phyloP scores from a whole-genome alignment of 2,113 vertebrate species.

The Plotosus lineatus region DNA sequence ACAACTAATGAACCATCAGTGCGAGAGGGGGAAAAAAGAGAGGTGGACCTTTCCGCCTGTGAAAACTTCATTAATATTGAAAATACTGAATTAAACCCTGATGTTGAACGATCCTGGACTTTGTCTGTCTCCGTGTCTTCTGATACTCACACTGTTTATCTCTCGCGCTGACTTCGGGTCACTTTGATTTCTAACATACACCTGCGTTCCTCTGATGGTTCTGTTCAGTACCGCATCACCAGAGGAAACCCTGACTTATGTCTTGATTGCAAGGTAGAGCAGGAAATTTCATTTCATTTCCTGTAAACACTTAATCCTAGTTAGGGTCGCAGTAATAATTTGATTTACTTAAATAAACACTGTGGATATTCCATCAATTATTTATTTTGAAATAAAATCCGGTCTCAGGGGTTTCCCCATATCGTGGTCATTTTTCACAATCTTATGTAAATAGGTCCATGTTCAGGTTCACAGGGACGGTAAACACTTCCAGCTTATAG shows the following conservation, averaged over 20 bases:
- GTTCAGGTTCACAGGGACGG: too few species aligned
- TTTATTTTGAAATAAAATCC: too few species aligned
- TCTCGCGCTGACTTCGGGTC: neutral
- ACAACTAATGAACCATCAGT: conserved; percentile 6
- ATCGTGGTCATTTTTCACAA: too few species aligned
- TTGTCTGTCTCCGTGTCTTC: neutral
- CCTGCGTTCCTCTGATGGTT: neutral
- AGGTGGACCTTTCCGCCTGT: neutral
- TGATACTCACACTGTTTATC: neutral
- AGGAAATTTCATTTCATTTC: too few species aligned
- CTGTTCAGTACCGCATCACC: neutral
- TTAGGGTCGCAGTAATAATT: too few species aligned
- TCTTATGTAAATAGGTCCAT: too few species aligned
- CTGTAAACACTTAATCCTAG: too few species aligned
- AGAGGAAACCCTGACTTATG: neutral
- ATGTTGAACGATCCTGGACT: neutral
- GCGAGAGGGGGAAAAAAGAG: neutral
- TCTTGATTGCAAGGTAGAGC: neutral
- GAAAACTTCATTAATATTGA: conserved; percentile 35
- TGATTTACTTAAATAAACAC: too few species aligned
- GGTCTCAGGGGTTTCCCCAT: too few species aligned
- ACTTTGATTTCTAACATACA: neutral
- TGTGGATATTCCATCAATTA: too few species aligned
- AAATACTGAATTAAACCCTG: conserved; percentile 2
- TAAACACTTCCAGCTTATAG: too few species aligned